Evolutionary conservation across 35 echinoderm and acorn worm genomes (phyloP).

Genomic region (Ophiothrix spiculata): DNA sequence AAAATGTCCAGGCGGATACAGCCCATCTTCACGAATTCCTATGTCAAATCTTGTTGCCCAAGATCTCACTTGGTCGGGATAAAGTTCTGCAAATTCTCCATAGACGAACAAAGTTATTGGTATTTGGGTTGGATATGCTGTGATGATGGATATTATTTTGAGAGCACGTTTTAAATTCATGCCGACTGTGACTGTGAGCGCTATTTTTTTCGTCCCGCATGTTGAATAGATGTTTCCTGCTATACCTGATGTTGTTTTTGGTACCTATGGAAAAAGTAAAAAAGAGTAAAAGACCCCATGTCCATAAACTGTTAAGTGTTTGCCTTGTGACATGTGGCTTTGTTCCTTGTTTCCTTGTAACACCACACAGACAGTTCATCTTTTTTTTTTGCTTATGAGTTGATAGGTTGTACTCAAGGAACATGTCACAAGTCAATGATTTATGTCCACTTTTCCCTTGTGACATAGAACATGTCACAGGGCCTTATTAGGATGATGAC

Average conservation of each 20-base stretch:
- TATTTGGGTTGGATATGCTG: constrained; percentile 5
- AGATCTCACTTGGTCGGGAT: background rate
- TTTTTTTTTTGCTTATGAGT: no score
- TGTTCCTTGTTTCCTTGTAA: no score
- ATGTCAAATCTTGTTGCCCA: constrained; percentile 26
- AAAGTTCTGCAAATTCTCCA: constrained; percentile 42
- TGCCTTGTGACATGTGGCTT: no score
- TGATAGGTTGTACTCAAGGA: no score
- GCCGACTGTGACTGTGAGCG: constrained; percentile 27
- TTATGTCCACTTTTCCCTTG: no score
- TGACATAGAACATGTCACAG: no score
- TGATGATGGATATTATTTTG: constrained; percentile 21
- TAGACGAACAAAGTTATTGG: constrained; percentile 37
- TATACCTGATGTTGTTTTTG: constrained; percentile 9
- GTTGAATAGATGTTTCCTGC: constrained; percentile 8
- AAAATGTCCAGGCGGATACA: background rate
- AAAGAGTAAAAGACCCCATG: no score
- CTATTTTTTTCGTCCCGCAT: background rate
- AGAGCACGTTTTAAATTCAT: constrained; percentile 40
- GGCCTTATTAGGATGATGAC: no score
- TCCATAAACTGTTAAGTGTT: no score
- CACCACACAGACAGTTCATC: no score
- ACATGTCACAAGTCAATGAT: no score
- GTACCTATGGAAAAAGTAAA: constrained; percentile 18
- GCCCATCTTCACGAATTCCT: constrained; percentile 30